Base-by-base conservation (phyloP, 2,797 vertebrate species). In the Anisognathus igniventris region DNA sequence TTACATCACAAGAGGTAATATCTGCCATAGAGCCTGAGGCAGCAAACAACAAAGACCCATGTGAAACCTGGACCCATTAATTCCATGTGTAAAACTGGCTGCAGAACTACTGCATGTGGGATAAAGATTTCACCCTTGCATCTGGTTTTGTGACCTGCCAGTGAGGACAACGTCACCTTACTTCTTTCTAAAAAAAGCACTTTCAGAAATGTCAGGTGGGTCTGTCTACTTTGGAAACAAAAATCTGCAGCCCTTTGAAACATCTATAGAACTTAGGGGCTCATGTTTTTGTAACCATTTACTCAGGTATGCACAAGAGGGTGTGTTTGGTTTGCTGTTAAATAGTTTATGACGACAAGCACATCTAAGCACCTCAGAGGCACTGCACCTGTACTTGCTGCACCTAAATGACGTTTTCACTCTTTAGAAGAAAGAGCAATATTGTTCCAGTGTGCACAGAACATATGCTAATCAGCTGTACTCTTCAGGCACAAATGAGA, bases 381-480 rank as follows among this genome's bases (percentile, higher is more conserved):
- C 92, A 93, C 65, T 94, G 92, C 96, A 98, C 96, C 97, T 98
- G 97, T 95, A 92, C 71, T 88, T 94, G 65, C 96, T 95, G 94
- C 77, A 96, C 96, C 86, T 95, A 97, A 97, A 96, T 96, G 95
- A 95, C 17, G 51, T 92, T 97, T 97, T 97, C 86, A 96, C 83
- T 98, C 96, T 97, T 96, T 95, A 98, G 97, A 98, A 97, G 97
- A 97, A 98, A 98, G 95, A 98, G 88, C 96, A 97, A 94, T 97
- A 95, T 96, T 97, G 96, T 97, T 98, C 93, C 95, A 97, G 95
- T 53, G 10, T 96, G 93, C 96, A 96, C 88, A 97, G 97, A 98
- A 98, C 98, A 98, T 98, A 98, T 98, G 98, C 97, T 98, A 98
- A 98, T 98, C 97, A 98, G 97, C 98, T 96, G 92, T 96, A 97